These are phyloP conservation scores for Trinorchestia longiramus DNA, from an alignment of 1,140 invertebrate genomes.

Conservation along the genomic window DNA sequence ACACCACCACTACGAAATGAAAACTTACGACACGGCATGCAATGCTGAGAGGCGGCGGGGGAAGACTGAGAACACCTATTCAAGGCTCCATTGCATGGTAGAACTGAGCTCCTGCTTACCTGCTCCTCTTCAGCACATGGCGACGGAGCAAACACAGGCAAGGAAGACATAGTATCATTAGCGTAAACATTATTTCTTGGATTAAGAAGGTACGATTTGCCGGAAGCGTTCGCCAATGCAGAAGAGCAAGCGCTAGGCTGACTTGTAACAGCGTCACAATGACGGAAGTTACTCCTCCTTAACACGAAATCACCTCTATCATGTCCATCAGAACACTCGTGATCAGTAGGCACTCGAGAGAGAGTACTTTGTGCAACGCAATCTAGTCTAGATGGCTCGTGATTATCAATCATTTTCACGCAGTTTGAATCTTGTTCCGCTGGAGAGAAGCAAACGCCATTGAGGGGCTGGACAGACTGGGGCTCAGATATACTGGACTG, in stretches of 20 bases:
- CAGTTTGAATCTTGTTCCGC: background rate
- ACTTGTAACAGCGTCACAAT: background rate
- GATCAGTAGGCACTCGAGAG: background rate
- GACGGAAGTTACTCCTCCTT: background rate
- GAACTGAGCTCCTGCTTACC: background rate
- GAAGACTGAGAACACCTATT: background rate
- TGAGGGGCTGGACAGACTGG: background rate
- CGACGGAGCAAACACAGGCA: background rate
- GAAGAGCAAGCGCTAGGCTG: background rate
- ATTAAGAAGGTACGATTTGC: background rate
- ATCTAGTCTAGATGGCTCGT: background rate
- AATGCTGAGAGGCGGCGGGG: background rate
- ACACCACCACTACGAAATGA: background rate
- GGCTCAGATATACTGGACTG: background rate
- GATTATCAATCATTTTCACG: background rate
- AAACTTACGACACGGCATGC: background rate
- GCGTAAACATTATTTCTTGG: background rate
- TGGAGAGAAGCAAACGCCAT: background rate
- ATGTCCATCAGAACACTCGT: background rate
- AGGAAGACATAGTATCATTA: background rate
- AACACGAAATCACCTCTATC: background rate
- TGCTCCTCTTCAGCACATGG: background rate
- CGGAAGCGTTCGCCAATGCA: background rate
- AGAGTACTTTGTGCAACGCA: background rate
- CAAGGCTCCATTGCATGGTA: background rate